Percentiles rank a stretch among this genome's conserved stretches.
Conservation (phyloP, 2,888 invertebrate genomes). For the Diarsia brunnea region DNA sequence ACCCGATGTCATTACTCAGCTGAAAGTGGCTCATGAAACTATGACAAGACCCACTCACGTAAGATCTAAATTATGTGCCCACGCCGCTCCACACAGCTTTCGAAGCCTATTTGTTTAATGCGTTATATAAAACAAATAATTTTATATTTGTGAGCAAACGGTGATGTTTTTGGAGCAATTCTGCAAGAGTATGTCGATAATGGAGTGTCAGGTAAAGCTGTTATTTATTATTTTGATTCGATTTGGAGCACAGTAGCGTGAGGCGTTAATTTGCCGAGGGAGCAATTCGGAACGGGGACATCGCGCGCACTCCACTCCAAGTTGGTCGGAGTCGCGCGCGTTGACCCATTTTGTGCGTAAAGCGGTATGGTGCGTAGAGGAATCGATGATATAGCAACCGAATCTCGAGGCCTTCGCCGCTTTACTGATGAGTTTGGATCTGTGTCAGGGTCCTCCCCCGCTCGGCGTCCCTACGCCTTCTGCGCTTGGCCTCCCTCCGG, state of each 20-base stretch:
- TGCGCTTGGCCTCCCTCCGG: slow-evolving; percentile 78
- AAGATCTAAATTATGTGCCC: slow-evolving; percentile 77
- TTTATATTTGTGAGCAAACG: not conserved
- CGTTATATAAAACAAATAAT: not conserved
- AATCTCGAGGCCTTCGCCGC: slow-evolving; percentile 87
- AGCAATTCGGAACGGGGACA: slow-evolving; percentile 87
- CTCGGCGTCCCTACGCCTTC: slow-evolving; percentile 84
- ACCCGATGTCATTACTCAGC: slow-evolving; percentile 79
- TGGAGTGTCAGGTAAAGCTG: slow-evolving; percentile 55
- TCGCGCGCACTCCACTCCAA: slow-evolving; percentile 81
- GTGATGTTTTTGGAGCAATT: slow-evolving; percentile 4
- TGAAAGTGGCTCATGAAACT: slow-evolving; percentile 85
- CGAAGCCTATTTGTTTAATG: slow-evolving; percentile 67
- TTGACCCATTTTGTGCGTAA: slow-evolving; percentile 89
- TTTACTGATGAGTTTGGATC: slow-evolving; percentile 88
- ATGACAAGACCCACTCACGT: slow-evolving; percentile 82
- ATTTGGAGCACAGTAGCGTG: slow-evolving; percentile 78
- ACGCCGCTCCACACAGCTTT: slow-evolving; percentile 62
- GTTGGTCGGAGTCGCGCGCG: slow-evolving; percentile 78
- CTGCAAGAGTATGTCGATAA: slow-evolving; percentile 24
- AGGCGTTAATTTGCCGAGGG: slow-evolving; percentile 85
- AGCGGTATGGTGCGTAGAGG: slow-evolving; percentile 82
- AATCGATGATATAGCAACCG: slow-evolving; percentile 88
- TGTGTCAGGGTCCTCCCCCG: slow-evolving; percentile 89
- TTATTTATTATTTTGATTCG: slow-evolving; percentile 73